Evolutionary conservation across 2,113 vertebrate species (phyloP).

Genomic region (Anolis sagrei): DNA sequence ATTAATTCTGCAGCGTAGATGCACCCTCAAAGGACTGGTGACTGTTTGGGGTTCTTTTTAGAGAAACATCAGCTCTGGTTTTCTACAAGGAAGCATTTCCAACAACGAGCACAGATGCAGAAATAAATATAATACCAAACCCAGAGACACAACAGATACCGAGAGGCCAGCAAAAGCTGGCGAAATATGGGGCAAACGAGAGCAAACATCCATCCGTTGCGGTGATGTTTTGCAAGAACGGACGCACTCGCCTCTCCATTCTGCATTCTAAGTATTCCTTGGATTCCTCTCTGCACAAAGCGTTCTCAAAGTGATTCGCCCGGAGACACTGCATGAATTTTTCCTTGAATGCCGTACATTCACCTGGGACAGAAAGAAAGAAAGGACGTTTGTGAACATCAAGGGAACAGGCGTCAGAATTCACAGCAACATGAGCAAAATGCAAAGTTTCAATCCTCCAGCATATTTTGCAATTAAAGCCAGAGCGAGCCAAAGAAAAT

Average conservation of each 20-base stretch:
- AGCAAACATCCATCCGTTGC: not conserved
- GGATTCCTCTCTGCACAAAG: slow-evolving; percentile 84
- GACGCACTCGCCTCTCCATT: slow-evolving; percentile 85
- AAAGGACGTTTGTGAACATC: not conserved
- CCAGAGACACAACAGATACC: not conserved
- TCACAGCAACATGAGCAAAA: not conserved
- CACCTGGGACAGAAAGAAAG: slow-evolving; percentile 74
- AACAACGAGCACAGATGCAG: not conserved
- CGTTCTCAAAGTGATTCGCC: slow-evolving; percentile 82
- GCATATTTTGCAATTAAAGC: not conserved
- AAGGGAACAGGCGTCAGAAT: not conserved
- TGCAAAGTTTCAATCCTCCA: not conserved
- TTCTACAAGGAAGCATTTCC: not conserved
- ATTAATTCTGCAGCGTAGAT: no score
- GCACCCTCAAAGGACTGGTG: not conserved
- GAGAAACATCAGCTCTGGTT: not conserved
- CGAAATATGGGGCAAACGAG: rapidly evolving
- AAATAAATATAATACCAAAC: not conserved
- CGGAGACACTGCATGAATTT: slow-evolving; percentile 90
- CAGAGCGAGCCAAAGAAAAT: not conserved
- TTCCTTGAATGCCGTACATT: slow-evolving; percentile 90
- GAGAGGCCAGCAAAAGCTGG: not conserved
- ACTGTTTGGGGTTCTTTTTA: not conserved
- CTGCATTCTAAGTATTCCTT: slow-evolving; percentile 92
- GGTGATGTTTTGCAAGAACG: no score